Conservation (phyloP, 2,113 vertebrate species). For the Syngnathus scovelli region DNA sequence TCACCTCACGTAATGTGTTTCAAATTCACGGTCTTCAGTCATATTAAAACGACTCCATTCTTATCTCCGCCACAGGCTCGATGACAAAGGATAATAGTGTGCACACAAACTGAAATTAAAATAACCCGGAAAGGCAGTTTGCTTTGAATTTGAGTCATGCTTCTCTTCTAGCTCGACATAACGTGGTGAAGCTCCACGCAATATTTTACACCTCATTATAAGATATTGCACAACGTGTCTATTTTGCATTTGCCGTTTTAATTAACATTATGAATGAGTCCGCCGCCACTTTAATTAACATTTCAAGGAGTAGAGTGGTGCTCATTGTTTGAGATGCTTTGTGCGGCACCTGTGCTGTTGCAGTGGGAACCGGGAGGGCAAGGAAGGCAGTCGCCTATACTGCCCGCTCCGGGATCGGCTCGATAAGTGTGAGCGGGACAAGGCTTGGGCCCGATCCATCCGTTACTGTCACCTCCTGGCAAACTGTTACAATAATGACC, state of each 20-base stretch:
- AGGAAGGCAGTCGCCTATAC: constrained; percentile 71
- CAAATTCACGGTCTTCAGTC: constrained; percentile 13
- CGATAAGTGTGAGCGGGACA: constrained; percentile 80
- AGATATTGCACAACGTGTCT: neutral
- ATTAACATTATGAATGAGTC: neutral
- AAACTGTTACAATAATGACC: constrained; percentile 81
- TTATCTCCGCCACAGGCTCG: constrained; percentile 18
- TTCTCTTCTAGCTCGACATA: too few species aligned
- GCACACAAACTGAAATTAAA: constrained; percentile 15
- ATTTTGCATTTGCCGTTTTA: neutral
- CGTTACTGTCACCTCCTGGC: constrained; percentile 45
- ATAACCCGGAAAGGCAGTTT: constrained; percentile 12
- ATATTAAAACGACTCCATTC: constrained; percentile 5
- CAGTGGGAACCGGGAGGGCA: constrained; percentile 80
- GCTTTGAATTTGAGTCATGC: constrained; percentile 19
- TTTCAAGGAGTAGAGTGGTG: neutral
- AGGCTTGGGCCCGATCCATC: constrained; percentile 61
- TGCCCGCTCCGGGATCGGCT: constrained; percentile 67
- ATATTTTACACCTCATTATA: constrained; percentile 14
- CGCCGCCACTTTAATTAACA: neutral
- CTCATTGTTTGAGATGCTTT: neutral
- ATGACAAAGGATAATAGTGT: neutral
- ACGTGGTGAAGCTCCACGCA: too few species aligned
- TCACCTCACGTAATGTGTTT: constrained; percentile 18
- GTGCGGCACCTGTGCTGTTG: constrained; percentile 69